Evolutionary conservation across 2,797 vertebrate genomes (phyloP).

Genomic region (Eurystomus glaucurus): DNA sequence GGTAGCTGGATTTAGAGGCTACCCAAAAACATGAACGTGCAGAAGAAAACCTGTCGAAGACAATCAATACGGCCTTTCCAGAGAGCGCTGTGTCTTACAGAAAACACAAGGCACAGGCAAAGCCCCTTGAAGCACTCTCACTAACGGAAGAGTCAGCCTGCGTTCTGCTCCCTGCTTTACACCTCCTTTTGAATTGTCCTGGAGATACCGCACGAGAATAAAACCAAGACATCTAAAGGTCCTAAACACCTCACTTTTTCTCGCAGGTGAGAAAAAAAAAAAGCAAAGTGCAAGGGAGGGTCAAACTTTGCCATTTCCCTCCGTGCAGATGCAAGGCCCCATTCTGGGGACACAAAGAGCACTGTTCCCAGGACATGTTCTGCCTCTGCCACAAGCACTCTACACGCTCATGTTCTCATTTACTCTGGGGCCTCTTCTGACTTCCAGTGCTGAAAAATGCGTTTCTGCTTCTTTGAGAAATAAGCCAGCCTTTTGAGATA

Average conservation of each 20-base stretch:
- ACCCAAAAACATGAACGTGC: neutral
- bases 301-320: neutral
- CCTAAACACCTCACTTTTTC: neutral
- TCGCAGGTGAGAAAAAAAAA: neutral
- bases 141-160: neutral
- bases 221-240: neutral
- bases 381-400: neutral
- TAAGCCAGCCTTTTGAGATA: slow-evolving; percentile 24
- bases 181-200: neutral
- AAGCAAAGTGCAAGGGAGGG: neutral
- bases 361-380: neutral
- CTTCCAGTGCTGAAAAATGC: neutral
- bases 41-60: neutral
- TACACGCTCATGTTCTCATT: neutral
- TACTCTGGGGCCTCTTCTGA: neutral
- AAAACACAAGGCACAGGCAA: neutral
- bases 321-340: rapidly evolving
- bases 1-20: slow-evolving; percentile 4
- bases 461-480: neutral
- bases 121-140: neutral
- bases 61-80: neutral
- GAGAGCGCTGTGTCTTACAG: neutral
- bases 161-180: neutral
- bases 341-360: neutral
- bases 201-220: neutral